Percentiles rank a stretch among this genome's conserved stretches.
Conservation (phyloP, 2,113 vertebrate species). For the Zosterops lateralis region DNA sequence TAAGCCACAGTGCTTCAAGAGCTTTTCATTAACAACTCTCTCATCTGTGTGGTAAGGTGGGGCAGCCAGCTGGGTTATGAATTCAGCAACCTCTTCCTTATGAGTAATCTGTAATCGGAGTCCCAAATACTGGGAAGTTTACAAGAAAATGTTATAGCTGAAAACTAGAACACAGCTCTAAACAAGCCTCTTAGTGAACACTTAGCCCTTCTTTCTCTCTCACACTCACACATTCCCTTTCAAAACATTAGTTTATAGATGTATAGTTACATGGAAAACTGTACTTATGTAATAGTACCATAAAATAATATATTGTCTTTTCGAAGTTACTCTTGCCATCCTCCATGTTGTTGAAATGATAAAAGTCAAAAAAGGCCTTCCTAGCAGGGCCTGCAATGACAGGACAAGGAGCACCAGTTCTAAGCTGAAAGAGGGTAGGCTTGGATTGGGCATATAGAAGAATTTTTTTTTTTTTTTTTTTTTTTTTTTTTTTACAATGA, state of each 20-base stretch:
- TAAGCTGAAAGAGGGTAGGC: background rate
- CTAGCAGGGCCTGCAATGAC: background rate
- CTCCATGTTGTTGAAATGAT: rapidly evolving
- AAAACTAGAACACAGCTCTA: background rate
- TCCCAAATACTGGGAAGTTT: background rate
- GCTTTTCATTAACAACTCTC: background rate
- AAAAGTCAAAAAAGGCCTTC: background rate
- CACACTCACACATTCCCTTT: background rate
- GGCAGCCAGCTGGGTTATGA: background rate
- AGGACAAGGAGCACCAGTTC: background rate
- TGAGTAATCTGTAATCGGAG: background rate
- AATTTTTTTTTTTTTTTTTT: background rate
- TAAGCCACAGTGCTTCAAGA: background rate
- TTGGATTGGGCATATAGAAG: background rate
- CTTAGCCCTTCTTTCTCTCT: background rate
- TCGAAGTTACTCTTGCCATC: background rate
- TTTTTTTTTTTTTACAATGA: no score
- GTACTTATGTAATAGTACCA: background rate
- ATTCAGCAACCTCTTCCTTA: background rate
- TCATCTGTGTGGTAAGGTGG: background rate
- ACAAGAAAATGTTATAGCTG: background rate
- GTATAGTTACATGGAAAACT: background rate
- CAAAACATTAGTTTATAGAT: background rate
- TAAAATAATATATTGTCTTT: background rate
- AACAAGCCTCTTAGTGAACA: background rate